phyloP scores from a whole-genome alignment of 2,113 vertebrate genomes.

The Elephas maximus region DNA sequence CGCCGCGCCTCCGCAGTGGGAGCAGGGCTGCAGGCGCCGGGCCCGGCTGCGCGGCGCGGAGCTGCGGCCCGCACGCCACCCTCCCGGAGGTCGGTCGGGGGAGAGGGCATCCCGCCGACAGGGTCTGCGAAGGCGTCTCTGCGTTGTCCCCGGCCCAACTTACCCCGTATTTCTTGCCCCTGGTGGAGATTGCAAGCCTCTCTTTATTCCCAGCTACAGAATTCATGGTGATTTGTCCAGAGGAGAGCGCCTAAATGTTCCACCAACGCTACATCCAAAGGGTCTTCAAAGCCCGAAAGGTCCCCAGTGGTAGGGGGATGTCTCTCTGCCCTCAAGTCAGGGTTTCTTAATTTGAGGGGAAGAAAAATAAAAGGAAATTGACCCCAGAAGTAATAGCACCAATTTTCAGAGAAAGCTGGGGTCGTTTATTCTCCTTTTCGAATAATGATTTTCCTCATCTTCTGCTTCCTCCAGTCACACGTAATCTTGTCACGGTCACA shows the following conservation, averaged over 20 bases:
- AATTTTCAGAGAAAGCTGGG: slow-evolving; percentile 67
- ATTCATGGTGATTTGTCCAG: slow-evolving; percentile 94
- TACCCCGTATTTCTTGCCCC: slow-evolving; percentile 98
- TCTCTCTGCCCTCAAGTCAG: slow-evolving; percentile 48
- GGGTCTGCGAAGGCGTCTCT: slow-evolving; percentile 1
- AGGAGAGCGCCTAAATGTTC: slow-evolving; percentile 67
- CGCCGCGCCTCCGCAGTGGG: background rate
- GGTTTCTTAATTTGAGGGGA: background rate
- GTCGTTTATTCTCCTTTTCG: slow-evolving; percentile 60
- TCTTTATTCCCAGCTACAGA: slow-evolving; percentile 98
- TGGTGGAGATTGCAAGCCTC: slow-evolving; percentile 92
- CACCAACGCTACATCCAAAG: slow-evolving; percentile 83
- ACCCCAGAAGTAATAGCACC: slow-evolving; percentile 71
- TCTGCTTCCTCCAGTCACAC: slow-evolving; percentile 72
- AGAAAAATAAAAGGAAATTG: slow-evolving; percentile 53
- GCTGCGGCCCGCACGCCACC: background rate
- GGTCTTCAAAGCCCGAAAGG: slow-evolving; percentile 69
- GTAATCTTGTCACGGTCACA: slow-evolving; percentile 62
- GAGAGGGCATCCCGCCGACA: background rate
- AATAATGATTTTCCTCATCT: slow-evolving; percentile 80
- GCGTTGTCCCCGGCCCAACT: slow-evolving; percentile 79
- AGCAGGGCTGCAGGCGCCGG: background rate
- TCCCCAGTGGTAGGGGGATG: slow-evolving; percentile 8
- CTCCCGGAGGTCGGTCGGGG: background rate
- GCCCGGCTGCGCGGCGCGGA: background rate